These are phyloP conservation scores for Phthorimaea operculella DNA, from an alignment of 1,140 invertebrate species.

Conservation along the genomic window DNA sequence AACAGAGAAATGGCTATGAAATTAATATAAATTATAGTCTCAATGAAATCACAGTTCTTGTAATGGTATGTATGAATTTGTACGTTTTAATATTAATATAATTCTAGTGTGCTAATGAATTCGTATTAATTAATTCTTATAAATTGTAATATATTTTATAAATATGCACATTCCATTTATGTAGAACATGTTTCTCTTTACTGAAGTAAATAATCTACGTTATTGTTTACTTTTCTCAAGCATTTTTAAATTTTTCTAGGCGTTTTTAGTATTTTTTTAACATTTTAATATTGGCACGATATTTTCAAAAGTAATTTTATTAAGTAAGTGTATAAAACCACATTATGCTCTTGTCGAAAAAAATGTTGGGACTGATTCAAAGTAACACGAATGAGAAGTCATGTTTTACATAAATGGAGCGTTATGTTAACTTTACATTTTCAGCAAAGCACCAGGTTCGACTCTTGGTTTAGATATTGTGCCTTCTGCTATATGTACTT, in stretches of 20 bases:
- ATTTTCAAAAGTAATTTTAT: too few species aligned
- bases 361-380: not conserved
- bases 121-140: constrained; percentile 63
- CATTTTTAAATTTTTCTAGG: too few species aligned
- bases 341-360: not conserved
- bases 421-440: constrained; percentile 31
- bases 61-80: constrained; percentile 31
- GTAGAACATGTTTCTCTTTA: constrained; percentile 52
- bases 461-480: constrained; percentile 21
- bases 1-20: not conserved
- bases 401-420: constrained; percentile 59
- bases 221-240: too few species aligned
- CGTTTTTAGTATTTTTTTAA: too few species aligned
- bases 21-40: too few species aligned
- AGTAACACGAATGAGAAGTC: constrained; percentile 22
- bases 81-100: constrained; percentile 57
- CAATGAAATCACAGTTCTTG: constrained; percentile 48
- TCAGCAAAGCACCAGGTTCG: constrained; percentile 59
- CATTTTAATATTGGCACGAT: too few species aligned
- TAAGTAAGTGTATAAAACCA: too few species aligned
- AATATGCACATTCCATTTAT: constrained; percentile 58
- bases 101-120: constrained; percentile 64
- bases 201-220: not conserved
- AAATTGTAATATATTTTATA: constrained; percentile 60
- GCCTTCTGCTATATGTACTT: constrained; percentile 1